Percentiles rank a stretch among this genome's conserved stretches.
phyloP scores from a whole-genome alignment of 2,113 vertebrate genomes.

The Crypturellus undulatus region DNA sequence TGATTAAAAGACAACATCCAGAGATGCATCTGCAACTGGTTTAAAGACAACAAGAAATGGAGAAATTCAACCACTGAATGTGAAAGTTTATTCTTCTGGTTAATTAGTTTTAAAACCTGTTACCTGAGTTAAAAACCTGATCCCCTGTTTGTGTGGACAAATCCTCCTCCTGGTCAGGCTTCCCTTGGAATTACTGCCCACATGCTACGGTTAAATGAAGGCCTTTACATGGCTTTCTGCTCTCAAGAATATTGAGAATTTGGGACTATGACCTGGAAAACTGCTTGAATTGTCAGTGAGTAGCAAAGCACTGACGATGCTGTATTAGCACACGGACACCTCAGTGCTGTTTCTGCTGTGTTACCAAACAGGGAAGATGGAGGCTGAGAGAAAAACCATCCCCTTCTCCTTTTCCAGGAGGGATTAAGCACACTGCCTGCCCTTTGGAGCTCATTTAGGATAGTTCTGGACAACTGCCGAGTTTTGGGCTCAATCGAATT shows the following conservation, averaged over 20 bases:
- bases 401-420: not conserved
- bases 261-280: not conserved
- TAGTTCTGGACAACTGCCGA: not conserved
- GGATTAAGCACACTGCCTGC: not conserved
- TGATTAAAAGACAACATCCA: not conserved
- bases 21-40: not conserved
- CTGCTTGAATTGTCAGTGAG: not conserved
- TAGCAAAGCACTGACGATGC: not conserved
- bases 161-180: not conserved
- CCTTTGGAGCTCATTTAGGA: not conserved
- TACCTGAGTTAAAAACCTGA: not conserved
- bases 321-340: not conserved
- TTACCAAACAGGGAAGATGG: not conserved
- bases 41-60: not conserved
- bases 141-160: not conserved
- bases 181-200: not conserved
- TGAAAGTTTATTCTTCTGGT: not conserved
- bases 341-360: not conserved
- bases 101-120: not conserved
- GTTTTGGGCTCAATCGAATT: not conserved
- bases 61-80: not conserved
- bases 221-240: not conserved
- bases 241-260: not conserved
- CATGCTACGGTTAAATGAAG: not conserved
- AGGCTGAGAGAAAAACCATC: not conserved